These are phyloP conservation scores for Eriocheir sinensis DNA, from an alignment of 1,140 invertebrate species.

Conservation along the genomic window DNA sequence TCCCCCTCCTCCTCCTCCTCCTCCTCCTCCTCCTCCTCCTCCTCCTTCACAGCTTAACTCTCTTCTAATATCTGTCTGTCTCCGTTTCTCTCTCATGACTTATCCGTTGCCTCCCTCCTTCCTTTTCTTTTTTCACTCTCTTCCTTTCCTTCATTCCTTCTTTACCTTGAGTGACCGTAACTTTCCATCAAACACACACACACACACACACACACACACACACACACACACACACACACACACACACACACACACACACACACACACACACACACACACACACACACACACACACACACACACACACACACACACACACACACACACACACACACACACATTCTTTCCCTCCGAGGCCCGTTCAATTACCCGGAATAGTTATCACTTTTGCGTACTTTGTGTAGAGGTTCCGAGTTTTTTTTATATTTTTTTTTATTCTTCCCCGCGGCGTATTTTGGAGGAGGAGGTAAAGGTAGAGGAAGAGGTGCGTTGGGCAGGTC, in stretches of 20 bases:
- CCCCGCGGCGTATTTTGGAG: constrained; percentile 34
- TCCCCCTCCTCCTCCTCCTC: background rate
- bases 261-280: background rate
- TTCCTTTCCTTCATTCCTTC: background rate
- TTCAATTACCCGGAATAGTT: background rate
- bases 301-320: constrained; percentile 36
- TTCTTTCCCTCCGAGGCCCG: background rate
- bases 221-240: background rate
- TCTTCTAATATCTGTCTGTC: background rate
- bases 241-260: background rate
- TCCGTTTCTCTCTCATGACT: constrained; percentile 28
- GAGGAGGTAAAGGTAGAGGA: constrained; percentile 30
- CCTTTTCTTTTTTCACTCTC: background rate
- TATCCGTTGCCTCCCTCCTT: background rate
- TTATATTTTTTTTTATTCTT: no score
- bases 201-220: background rate
- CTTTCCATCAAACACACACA: background rate
- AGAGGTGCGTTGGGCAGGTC: constrained; percentile 24
- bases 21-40: background rate
- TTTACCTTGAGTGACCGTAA: background rate
- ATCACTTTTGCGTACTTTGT: background rate
- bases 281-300: constrained; percentile 32
- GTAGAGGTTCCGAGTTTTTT: background rate
- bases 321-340: constrained; percentile 32
- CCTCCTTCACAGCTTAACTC: background rate